Evolutionary conservation across 2,888 invertebrate species (phyloP).

Genomic region (Rotaria socialis): DNA sequence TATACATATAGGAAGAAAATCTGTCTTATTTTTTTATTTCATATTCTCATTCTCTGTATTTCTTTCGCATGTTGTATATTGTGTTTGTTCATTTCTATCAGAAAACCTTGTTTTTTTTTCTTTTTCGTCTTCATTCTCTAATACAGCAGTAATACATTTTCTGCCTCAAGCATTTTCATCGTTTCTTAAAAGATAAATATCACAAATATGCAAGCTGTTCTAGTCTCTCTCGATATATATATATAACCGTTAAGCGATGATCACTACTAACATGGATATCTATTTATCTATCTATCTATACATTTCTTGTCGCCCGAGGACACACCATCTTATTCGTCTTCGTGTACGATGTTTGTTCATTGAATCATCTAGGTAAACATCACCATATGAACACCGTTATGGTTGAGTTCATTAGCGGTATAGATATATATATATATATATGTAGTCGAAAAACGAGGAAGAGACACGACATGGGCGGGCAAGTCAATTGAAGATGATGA

Average conservation of each 20-base stretch:
- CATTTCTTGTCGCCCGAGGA: conserved; percentile 23
- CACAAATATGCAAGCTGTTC: conserved; percentile 19
- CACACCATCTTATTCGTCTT: background rate
- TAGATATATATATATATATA: too few relatives aligned
- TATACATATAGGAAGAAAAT: background rate
- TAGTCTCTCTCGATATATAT: background rate
- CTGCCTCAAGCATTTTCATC: background rate
- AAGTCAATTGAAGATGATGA: background rate
- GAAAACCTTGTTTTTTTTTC: background rate
- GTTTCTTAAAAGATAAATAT: conserved; percentile 15
- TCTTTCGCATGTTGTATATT: conserved; percentile 11
- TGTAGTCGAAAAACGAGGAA: background rate
- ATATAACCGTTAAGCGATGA: conserved; percentile 26
- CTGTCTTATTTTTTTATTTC: conserved; percentile 10
- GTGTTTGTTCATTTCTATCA: conserved; percentile 29
- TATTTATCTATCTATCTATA: conserved; percentile 9
- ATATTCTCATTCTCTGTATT: background rate
- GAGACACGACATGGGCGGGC: background rate
- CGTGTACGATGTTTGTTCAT: conserved; percentile 13
- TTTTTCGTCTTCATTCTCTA: background rate
- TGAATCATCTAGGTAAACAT: conserved; percentile 25
- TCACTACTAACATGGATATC: conserved; percentile 26
- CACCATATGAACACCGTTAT: conserved; percentile 26
- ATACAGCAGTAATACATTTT: conserved; percentile 15
- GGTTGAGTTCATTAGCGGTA: conserved; percentile 19